Evolutionary conservation across 53 echinoderm and acorn worm species (phyloP).

Genomic region (Patiria pectinifera): DNA sequence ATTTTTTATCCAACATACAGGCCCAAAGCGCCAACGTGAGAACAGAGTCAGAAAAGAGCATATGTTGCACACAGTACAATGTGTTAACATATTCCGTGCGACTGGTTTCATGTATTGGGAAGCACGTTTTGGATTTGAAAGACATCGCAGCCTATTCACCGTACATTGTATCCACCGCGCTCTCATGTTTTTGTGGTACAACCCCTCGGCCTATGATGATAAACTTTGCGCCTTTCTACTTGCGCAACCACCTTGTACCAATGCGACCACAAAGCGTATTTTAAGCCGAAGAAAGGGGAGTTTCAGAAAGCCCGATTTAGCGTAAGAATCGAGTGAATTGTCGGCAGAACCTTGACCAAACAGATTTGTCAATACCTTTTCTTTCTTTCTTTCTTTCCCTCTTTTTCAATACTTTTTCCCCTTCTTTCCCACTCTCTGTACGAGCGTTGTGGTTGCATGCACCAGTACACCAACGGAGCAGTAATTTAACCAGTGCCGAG

Average conservation of each 20-base stretch:
- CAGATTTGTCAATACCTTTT: conserved; percentile 49
- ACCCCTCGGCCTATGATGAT: not conserved
- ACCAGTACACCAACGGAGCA: not conserved
- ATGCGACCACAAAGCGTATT: conserved; percentile 60
- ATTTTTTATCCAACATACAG: too few relatives aligned
- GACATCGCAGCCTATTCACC: not conserved
- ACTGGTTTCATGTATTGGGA: not conserved
- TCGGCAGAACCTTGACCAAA: conserved; percentile 61
- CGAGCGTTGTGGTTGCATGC: not conserved
- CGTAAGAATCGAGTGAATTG: conserved; percentile 56
- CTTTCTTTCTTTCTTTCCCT: not conserved
- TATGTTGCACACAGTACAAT: too few relatives aligned
- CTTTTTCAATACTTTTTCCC: not conserved
- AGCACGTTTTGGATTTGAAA: not conserved
- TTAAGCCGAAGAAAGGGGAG: conserved; percentile 50
- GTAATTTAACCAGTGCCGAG: not conserved
- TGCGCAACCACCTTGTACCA: conserved; percentile 63
- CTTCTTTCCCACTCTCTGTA: not conserved
- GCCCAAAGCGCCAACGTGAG: too few relatives aligned
- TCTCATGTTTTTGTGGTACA: not conserved
- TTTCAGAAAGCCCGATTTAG: conserved; percentile 52
- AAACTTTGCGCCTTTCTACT: conserved; percentile 35
- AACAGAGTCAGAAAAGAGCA: too few relatives aligned
- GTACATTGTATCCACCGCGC: conserved; percentile 5
- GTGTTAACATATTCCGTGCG: too few relatives aligned